Percentiles rank a stretch among this genome's conserved stretches.
Evolutionary conservation across 2,888 invertebrate species (phyloP).

Genomic region (Tortricodes alternella): DNA sequence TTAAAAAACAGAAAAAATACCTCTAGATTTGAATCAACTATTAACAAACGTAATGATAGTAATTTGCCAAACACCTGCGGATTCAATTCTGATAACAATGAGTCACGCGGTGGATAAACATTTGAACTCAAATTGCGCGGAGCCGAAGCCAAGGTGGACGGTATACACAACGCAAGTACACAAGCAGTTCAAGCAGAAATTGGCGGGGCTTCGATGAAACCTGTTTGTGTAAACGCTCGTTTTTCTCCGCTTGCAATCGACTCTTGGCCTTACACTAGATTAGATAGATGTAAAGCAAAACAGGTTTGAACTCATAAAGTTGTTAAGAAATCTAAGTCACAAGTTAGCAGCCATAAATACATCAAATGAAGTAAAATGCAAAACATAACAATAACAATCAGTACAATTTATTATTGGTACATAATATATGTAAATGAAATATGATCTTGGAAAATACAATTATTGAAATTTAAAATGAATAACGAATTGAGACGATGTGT

Average conservation of each 20-base stretch:
- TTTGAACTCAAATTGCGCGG: background rate
- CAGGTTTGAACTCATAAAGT: no score
- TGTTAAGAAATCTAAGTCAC: no score
- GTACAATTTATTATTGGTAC: no score
- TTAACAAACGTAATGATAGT: conserved; percentile 3
- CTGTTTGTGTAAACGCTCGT: conserved; percentile 4
- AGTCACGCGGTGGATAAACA: conserved; percentile 20
- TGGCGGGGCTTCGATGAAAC: background rate
- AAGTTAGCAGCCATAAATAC: no score
- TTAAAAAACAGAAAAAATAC: background rate
- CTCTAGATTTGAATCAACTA: background rate
- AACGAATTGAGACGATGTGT: no score
- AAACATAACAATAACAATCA: no score
- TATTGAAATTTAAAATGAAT: no score
- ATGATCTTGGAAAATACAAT: no score
- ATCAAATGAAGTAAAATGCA: no score
- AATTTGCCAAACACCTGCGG: conserved; percentile 22
- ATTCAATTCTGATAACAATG: background rate
- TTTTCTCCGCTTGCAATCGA: background rate
- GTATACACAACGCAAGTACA: background rate
- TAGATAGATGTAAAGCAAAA: no score
- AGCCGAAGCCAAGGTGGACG: conserved; percentile 14
- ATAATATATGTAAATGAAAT: no score
- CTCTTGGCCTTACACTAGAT: no score
- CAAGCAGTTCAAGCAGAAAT: background rate